Evolutionary conservation across 2,797 vertebrate genomes (phyloP).

Genomic region (Hypotaenidia okinawae): DNA sequence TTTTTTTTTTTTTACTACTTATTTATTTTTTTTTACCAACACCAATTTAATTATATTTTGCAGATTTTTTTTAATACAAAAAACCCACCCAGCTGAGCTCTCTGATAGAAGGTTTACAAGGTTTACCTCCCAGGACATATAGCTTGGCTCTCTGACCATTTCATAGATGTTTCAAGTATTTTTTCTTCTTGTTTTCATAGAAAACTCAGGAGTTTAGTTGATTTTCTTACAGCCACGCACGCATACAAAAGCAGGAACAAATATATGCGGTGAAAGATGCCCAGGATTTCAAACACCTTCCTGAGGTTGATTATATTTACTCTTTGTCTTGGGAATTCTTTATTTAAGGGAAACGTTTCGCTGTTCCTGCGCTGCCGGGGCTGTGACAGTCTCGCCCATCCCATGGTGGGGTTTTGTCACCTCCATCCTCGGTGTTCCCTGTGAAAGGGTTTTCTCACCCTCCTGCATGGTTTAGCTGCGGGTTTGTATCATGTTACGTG

Average conservation of each 20-base stretch:
- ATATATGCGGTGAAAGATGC: background rate
- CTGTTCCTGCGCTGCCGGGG: fast-evolving
- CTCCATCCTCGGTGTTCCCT: background rate
- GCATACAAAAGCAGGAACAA: fast-evolving
- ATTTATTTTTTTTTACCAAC: background rate
- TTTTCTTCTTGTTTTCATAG: background rate
- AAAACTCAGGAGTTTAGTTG: background rate
- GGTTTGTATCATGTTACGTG: fast-evolving
- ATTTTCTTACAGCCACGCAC: background rate
- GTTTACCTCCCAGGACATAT: background rate
- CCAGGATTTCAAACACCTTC: background rate
- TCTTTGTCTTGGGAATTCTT: background rate
- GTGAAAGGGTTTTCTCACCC: background rate
- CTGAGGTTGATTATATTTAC: background rate
- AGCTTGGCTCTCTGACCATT: background rate
- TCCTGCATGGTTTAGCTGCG: background rate
- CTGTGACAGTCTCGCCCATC: fast-evolving
- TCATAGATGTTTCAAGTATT: background rate
- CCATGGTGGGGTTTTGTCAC: background rate
- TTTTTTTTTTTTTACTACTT: background rate
- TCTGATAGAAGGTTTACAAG: conserved; percentile 30
- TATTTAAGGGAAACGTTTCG: background rate
- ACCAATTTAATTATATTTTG: conserved; percentile 65
- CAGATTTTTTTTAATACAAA: background rate
- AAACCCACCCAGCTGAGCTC: conserved; percentile 27